These are phyloP conservation scores for Balearica regulorum DNA, from an alignment of 2,797 vertebrate species.

Conservation along the genomic window DNA sequence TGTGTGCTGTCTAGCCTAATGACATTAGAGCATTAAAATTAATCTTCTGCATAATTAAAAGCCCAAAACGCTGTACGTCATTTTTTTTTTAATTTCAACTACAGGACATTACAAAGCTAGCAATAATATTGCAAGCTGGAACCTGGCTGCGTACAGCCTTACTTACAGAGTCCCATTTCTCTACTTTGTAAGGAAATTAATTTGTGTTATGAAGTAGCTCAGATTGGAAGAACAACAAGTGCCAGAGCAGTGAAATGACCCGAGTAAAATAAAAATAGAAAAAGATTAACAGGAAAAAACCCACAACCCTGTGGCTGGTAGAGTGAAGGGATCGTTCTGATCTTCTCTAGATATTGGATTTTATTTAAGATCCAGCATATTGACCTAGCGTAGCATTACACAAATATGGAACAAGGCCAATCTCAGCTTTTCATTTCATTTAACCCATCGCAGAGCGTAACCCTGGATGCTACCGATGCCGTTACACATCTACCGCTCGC, in stretches of 20 bases:
- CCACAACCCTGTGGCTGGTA: background rate
- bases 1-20: background rate
- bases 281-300: background rate
- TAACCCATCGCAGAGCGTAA: background rate
- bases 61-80: background rate
- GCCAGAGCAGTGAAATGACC: background rate
- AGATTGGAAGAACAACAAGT: background rate
- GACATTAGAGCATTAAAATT: background rate
- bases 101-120: background rate
- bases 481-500: background rate
- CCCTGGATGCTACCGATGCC: background rate
- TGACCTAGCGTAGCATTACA: background rate
- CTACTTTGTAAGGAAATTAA: constrained; percentile 27
- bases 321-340: background rate
- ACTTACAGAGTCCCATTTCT: background rate
- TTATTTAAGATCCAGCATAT: background rate
- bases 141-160: background rate
- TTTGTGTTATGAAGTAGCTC: background rate
- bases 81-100: background rate
- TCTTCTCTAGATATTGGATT: background rate
- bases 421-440: background rate
- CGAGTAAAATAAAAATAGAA: background rate
- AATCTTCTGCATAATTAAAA: constrained; percentile 38
- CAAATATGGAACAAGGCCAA: background rate
- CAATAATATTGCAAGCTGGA: background rate